Conservation (phyloP, 1,140 invertebrate species). For the Psilanteris sp. region DNA sequence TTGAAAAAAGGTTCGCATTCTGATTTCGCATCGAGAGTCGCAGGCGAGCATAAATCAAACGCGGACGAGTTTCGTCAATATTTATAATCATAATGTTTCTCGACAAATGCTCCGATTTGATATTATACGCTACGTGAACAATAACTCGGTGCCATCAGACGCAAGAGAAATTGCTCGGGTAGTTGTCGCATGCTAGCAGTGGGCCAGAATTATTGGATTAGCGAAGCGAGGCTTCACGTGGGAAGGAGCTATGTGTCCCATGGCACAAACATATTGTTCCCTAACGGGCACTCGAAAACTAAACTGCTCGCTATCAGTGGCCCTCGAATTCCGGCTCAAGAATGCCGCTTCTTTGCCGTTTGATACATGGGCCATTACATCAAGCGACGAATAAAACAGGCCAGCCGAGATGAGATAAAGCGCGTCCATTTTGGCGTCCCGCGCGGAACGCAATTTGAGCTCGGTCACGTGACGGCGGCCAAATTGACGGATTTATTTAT, state of each 20-base stretch:
- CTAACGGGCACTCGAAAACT: slow-evolving; percentile 76
- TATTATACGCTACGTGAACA: slow-evolving; percentile 36
- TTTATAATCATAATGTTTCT: slow-evolving; percentile 13
- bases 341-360: slow-evolving; percentile 32
- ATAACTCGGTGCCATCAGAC: slow-evolving; percentile 17
- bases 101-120: slow-evolving; percentile 11
- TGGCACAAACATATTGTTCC: slow-evolving; percentile 76
- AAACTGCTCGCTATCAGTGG: slow-evolving; percentile 73
- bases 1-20: not conserved
- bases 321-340: slow-evolving; percentile 57
- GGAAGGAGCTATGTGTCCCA: slow-evolving; percentile 78
- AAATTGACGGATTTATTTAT: slow-evolving; percentile 44
- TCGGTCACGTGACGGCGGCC: slow-evolving; percentile 35
- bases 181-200: slow-evolving; percentile 35
- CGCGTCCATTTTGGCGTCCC: slow-evolving; percentile 21
- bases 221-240: slow-evolving; percentile 74
- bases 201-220: slow-evolving; percentile 74
- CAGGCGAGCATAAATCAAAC: not conserved
- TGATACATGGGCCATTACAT: slow-evolving; percentile 47
- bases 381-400: slow-evolving; percentile 32
- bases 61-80: not conserved
- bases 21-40: too few relatives aligned
- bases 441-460: too few relatives aligned
- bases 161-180: slow-evolving; percentile 29
- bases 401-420: slow-evolving; percentile 18